phyloP scores from a whole-genome alignment of 64 coral and sea anemone genomes.

The Catalaphyllia jardinei region DNA sequence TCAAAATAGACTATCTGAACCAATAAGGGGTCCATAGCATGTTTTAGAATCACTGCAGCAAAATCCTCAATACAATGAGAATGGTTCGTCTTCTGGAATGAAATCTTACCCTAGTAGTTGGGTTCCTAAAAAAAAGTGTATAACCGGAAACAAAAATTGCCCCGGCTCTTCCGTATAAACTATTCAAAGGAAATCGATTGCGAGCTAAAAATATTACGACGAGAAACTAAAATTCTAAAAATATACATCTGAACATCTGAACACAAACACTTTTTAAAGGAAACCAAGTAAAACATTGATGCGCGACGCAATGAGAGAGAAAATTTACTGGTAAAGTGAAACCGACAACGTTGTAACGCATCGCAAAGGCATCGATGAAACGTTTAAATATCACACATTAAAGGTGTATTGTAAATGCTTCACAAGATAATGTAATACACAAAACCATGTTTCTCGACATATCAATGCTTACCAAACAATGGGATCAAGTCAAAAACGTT shows the following conservation, averaged over 20 bases:
- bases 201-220: neutral
- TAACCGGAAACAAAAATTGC: constrained; percentile 29
- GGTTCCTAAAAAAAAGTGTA: neutral
- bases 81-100: neutral
- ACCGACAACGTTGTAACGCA: constrained; percentile 2
- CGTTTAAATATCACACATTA: constrained; percentile 3
- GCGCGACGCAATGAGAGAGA: neutral
- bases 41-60: no score
- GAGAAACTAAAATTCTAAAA: neutral
- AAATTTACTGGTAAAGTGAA: neutral
- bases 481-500: neutral
- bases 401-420: neutral
- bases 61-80: neutral
- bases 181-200: constrained; percentile 2
- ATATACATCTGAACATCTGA: neutral
- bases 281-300: neutral
- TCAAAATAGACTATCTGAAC: no score
- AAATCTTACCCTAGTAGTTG: neutral
- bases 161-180: neutral
- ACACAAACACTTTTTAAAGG: neutral
- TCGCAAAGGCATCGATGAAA: neutral
- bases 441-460: neutral
- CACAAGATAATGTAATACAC: constrained; percentile 3
- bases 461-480: constrained; percentile 10
- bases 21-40: no score